These are phyloP conservation scores for Cololabis saira DNA, from an alignment of 2,113 vertebrate genomes.

Conservation along the genomic window DNA sequence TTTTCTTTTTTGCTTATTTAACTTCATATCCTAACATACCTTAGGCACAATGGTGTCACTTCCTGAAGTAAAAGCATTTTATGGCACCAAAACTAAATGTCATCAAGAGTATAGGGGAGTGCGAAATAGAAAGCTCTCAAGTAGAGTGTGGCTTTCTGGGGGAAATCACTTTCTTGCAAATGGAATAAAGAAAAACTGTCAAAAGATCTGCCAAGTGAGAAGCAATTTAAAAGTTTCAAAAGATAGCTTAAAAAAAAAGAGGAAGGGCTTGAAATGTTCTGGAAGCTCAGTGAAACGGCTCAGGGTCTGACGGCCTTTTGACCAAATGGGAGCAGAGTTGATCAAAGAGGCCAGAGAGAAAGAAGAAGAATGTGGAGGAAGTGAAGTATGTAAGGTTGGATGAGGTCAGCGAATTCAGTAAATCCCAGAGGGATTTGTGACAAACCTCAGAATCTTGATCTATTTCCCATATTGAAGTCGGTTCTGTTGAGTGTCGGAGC, in stretches of 20 bases:
- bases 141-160: neutral
- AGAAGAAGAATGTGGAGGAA: neutral
- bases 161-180: neutral
- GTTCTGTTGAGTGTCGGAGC: neutral
- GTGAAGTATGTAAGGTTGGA: slow-evolving; percentile 10
- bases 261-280: neutral
- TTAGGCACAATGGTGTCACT: neutral
- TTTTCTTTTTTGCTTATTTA: neutral
- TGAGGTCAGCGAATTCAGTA: slow-evolving; percentile 15
- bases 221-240: slow-evolving; percentile 7
- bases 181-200: neutral
- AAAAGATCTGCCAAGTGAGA: slow-evolving; percentile 5
- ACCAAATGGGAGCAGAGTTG: slow-evolving; percentile 10
- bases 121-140: neutral
- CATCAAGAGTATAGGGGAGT: no score
- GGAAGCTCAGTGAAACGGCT: neutral
- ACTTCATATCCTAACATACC: neutral
- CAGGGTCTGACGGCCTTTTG: neutral
- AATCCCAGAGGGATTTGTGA: slow-evolving; percentile 2
- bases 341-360: slow-evolving; percentile 1
- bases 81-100: neutral
- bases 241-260: neutral
- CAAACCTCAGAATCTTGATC: slow-evolving; percentile 5
- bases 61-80: neutral
- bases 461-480: neutral